A percentile compares a stretch with the other conserved stretches of the same genome.
phyloP scores from a whole-genome alignment of 2,113 vertebrate species.

The Halichoerus grypus region DNA sequence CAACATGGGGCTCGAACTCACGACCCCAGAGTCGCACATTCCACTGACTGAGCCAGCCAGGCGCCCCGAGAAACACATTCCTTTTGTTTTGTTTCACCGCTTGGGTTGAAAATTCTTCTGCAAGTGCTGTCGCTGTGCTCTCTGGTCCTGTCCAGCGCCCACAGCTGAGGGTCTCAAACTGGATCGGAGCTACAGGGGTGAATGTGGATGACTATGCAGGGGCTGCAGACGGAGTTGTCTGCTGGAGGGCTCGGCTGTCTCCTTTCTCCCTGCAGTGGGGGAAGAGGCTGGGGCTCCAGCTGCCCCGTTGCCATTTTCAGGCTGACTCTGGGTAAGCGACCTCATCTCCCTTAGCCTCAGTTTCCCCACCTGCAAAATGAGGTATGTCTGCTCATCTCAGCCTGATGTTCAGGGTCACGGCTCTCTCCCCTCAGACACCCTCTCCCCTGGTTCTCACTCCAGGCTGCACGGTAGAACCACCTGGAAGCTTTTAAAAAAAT shows the following conservation, averaged over 20 bases:
- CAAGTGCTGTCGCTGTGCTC: not conserved
- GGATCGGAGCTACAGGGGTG: not conserved
- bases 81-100: not conserved
- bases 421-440: not conserved
- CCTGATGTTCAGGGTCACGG: not conserved
- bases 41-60: not conserved
- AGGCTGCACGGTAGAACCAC: not conserved
- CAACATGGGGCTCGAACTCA: not conserved
- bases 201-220: not conserved
- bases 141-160: not conserved
- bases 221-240: rapidly evolving
- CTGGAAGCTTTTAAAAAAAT: not conserved
- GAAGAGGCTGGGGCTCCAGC: not conserved
- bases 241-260: not conserved
- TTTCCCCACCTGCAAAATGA: not conserved
- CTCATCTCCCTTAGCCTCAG: not conserved
- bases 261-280: not conserved
- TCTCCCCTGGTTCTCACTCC: not conserved
- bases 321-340: not conserved
- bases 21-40: not conserved
- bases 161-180: not conserved
- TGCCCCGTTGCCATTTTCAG: not conserved
- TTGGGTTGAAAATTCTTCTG: not conserved
- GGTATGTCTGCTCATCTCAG: not conserved
- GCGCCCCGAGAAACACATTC: not conserved